These are phyloP conservation scores for Drosophila miranda DNA, from an alignment of 1,140 invertebrate species.

Conservation along the genomic window DNA sequence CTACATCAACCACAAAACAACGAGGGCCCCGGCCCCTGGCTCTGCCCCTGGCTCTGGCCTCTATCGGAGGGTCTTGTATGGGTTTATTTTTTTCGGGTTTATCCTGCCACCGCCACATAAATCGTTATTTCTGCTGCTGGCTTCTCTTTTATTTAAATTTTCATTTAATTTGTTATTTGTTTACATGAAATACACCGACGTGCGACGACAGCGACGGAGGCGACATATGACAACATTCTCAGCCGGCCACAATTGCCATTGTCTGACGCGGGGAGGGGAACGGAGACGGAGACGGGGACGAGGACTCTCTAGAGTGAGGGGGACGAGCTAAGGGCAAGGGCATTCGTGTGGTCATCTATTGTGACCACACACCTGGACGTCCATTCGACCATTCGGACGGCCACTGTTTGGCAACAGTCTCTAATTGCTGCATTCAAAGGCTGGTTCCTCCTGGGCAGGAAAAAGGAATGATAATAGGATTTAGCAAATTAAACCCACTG, in stretches of 20 bases:
- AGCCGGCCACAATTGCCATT: slow-evolving; percentile 78
- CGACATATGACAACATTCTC: slow-evolving; percentile 80
- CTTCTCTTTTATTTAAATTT: slow-evolving; percentile 75
- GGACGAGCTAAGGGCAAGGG: slow-evolving; percentile 9
- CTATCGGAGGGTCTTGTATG: slow-evolving; percentile 43
- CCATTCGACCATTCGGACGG: slow-evolving; percentile 10
- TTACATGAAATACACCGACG: slow-evolving; percentile 75
- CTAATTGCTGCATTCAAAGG: slow-evolving; percentile 61
- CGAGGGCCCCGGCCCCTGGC: slow-evolving; percentile 37
- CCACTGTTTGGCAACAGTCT: slow-evolving; percentile 72
- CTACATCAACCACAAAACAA: slow-evolving; percentile 60
- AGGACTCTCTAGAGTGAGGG: neutral
- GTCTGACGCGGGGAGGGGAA: slow-evolving; percentile 47
- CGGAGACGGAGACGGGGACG: no score
- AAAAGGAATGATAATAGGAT: neutral
- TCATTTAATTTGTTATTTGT: slow-evolving; percentile 82
- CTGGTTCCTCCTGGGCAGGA: slow-evolving; percentile 1
- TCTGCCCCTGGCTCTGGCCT: slow-evolving; percentile 38
- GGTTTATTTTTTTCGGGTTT: slow-evolving; percentile 48
- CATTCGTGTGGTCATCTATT: slow-evolving; percentile 39
- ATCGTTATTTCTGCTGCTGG: slow-evolving; percentile 55
- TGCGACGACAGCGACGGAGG: slow-evolving; percentile 66
- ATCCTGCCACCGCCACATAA: slow-evolving; percentile 70
- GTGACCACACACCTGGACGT: slow-evolving; percentile 63
- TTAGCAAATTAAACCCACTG: slow-evolving; percentile 7